phyloP scores from a whole-genome alignment of 1,140 invertebrate species.

The Geopemphigus sp. region DNA sequence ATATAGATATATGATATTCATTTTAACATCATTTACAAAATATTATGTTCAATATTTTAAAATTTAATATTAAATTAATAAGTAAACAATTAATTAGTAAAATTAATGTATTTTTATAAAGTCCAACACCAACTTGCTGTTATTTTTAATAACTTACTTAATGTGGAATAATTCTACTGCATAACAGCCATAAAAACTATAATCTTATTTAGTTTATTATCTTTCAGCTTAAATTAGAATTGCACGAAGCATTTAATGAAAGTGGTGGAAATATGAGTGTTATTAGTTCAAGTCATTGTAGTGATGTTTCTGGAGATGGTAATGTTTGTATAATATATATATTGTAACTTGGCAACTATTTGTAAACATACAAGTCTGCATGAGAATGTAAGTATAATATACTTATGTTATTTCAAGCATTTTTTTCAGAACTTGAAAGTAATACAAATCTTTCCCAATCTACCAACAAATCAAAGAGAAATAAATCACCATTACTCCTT shows the following conservation, averaged over 20 bases:
- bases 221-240: slow-evolving; percentile 38
- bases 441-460: not conserved
- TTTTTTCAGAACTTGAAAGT: slow-evolving; percentile 42
- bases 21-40: too few species aligned
- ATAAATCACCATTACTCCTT: slow-evolving; percentile 7
- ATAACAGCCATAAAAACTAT: too few species aligned
- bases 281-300: slow-evolving; percentile 46
- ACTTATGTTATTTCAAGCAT: not conserved
- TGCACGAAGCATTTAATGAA: slow-evolving; percentile 38
- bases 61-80: too few species aligned
- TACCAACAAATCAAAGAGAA: slow-evolving; percentile 31
- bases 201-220: not conserved
- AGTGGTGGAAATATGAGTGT: slow-evolving; percentile 45
- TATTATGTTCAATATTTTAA: too few species aligned
- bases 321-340: not conserved
- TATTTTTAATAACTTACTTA: too few species aligned
- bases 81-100: too few species aligned
- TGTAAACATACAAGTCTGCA: not conserved
- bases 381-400: not conserved
- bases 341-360: slow-evolving; percentile 23
- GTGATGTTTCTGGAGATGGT: slow-evolving; percentile 44
- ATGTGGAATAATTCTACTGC: too few species aligned
- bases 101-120: too few species aligned
- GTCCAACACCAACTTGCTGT: too few species aligned
- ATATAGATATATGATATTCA: too few species aligned